Percentiles rank a stretch among this genome's conserved stretches.
Evolutionary conservation across 2,888 invertebrate species (phyloP).

Genomic region (Acanthoscelides obtectus): DNA sequence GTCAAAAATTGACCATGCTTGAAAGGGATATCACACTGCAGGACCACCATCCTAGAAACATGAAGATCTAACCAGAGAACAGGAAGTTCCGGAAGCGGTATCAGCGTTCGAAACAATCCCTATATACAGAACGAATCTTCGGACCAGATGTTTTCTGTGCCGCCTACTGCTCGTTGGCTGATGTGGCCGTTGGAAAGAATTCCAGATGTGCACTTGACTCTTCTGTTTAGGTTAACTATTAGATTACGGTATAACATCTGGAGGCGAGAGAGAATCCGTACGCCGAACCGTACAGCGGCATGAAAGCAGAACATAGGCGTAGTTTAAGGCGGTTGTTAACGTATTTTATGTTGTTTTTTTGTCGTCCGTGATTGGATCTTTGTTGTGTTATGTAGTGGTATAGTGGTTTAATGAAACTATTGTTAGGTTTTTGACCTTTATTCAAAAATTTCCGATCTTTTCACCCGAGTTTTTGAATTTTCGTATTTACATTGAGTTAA

Average conservation of each 20-base stretch:
- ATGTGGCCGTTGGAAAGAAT: slow-evolving; percentile 28
- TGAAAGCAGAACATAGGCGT: background rate
- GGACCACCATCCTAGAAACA: background rate
- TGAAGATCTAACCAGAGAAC: background rate
- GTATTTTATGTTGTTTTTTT: background rate
- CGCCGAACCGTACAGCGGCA: background rate
- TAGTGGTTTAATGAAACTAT: too few relatives aligned
- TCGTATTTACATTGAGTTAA: too few relatives aligned
- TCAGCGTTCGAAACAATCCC: background rate
- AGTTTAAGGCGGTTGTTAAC: background rate
- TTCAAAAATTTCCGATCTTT: too few relatives aligned
- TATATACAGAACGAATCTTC: background rate
- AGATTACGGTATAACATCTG: slow-evolving; percentile 38
- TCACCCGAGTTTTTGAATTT: too few relatives aligned
- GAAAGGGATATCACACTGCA: background rate
- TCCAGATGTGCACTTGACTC: slow-evolving; percentile 41
- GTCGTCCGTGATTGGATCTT: too few relatives aligned
- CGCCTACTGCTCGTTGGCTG: slow-evolving; percentile 22
- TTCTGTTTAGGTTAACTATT: slow-evolving; percentile 37
- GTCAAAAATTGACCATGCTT: background rate
- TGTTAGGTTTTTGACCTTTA: too few relatives aligned
- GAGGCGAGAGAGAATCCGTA: slow-evolving; percentile 20
- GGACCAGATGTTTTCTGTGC: slow-evolving; percentile 25
- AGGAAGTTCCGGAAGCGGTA: background rate
- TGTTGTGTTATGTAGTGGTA: too few relatives aligned